These are phyloP conservation scores for Cheilinus undulatus DNA, from an alignment of 2,113 vertebrate genomes.

Conservation along the genomic window DNA sequence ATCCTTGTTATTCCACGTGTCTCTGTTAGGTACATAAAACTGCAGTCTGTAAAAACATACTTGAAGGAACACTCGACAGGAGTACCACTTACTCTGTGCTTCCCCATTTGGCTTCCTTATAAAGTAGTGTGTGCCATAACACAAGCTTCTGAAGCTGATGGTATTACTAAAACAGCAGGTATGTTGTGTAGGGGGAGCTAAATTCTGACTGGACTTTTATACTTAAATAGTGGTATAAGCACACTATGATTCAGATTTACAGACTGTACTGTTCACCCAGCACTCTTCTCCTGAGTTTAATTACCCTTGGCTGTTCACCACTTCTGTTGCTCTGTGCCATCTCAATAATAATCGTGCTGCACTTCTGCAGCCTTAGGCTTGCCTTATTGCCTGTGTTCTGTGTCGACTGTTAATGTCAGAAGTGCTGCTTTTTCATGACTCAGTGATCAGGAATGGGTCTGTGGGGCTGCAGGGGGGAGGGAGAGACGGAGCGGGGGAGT, in stretches of 20 bases:
- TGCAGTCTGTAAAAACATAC: constrained; percentile 26
- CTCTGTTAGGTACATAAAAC: constrained; percentile 17
- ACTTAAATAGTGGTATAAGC: not conserved
- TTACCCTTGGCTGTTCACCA: constrained; percentile 26
- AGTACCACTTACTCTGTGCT: constrained; percentile 16
- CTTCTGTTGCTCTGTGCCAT: constrained; percentile 55
- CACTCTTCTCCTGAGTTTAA: constrained; percentile 27
- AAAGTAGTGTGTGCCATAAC: constrained; percentile 36
- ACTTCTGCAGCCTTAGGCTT: constrained; percentile 45
- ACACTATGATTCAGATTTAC: not conserved
- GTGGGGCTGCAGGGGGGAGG: constrained; percentile 31
- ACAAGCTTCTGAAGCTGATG: constrained; percentile 21
- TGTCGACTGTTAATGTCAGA: constrained; percentile 59
- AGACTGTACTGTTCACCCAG: not conserved
- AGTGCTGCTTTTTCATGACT: constrained; percentile 60
- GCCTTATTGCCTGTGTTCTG: constrained; percentile 50
- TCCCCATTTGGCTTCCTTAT: constrained; percentile 51
- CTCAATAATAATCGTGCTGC: constrained; percentile 42
- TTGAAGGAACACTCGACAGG: not conserved
- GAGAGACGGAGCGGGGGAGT: constrained; percentile 4
- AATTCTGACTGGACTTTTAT: constrained; percentile 10
- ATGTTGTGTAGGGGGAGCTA: not conserved
- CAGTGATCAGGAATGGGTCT: constrained; percentile 64
- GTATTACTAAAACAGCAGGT: constrained; percentile 26
- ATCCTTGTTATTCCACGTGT: constrained; percentile 28